phyloP scores from a whole-genome alignment of 2,797 vertebrate genomes.

The Sphenodon punctatus region DNA sequence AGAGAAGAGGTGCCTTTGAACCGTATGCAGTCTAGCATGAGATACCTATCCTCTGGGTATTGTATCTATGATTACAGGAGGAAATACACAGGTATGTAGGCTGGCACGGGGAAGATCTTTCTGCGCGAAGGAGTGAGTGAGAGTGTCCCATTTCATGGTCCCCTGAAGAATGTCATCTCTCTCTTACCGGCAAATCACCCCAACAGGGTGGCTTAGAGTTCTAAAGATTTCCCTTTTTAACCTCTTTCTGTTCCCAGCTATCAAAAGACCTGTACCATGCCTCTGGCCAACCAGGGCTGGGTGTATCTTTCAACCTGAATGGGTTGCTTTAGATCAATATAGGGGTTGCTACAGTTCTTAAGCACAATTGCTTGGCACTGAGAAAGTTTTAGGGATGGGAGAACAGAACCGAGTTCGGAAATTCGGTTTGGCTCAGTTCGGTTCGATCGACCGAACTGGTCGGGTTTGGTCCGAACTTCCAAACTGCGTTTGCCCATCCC shows the following conservation, averaged over 20 bases:
- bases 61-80: background rate
- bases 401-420: too few species aligned
- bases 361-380: background rate
- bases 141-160: background rate
- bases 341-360: background rate
- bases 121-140: background rate
- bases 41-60: background rate
- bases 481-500: too few species aligned
- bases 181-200: too few species aligned
- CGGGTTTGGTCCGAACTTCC: too few species aligned
- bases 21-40: background rate
- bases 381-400: too few species aligned
- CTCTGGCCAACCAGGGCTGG: background rate
- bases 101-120: background rate
- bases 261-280: background rate
- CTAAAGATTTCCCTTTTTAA: background rate
- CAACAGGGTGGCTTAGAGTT: background rate
- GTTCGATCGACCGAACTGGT: too few species aligned
- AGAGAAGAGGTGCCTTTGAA: background rate
- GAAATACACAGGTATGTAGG: background rate
- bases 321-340: slow-evolving; percentile 19
- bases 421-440: too few species aligned
- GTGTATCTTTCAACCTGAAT: background rate
- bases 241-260: background rate
- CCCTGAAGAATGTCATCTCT: too few species aligned